Evolutionary conservation across 2,888 invertebrate genomes (phyloP).

Genomic region (Eristalis intricaria): DNA sequence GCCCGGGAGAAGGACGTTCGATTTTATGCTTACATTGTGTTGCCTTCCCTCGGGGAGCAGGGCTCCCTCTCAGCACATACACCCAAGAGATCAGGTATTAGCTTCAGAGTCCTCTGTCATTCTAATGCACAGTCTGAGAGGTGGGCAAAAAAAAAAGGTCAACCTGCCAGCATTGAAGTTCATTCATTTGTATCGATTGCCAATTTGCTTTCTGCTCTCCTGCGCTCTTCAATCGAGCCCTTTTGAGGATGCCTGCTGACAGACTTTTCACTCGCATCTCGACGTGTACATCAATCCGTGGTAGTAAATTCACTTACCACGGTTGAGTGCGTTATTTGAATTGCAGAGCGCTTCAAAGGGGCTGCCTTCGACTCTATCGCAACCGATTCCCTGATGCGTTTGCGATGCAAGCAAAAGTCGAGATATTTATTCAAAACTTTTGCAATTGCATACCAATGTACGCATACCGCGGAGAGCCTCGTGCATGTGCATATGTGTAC

Average conservation of each 20-base stretch:
- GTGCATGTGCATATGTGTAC: not conserved
- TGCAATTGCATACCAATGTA: not conserved
- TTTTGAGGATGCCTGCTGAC: not conserved
- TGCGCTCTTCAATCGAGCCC: constrained; percentile 2
- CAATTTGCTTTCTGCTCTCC: constrained; percentile 28
- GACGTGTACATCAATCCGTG: constrained; percentile 6
- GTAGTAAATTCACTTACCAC: constrained; percentile 20
- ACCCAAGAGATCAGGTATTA: constrained; percentile 7
- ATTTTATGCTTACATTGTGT: not conserved
- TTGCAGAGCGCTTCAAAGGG: constrained; percentile 6
- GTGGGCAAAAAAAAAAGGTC: constrained; percentile 21
- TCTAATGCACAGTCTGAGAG: not conserved
- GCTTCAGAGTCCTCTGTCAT: constrained; percentile 2
- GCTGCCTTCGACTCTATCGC: not conserved
- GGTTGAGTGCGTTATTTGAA: constrained; percentile 23
- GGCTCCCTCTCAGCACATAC: not conserved
- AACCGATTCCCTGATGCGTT: not conserved
- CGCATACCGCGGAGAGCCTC: not conserved
- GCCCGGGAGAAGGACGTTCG: constrained; percentile 34
- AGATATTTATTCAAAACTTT: constrained; percentile 9
- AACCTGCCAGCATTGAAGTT: constrained; percentile 7
- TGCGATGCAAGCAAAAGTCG: not conserved
- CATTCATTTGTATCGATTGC: constrained; percentile 17
- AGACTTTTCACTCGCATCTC: not conserved
- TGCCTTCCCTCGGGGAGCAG: not conserved